Percentiles rank a stretch among this genome's conserved stretches.
Conservation (phyloP, 2,888 invertebrate species). For the Calliphora vomitoria region DNA sequence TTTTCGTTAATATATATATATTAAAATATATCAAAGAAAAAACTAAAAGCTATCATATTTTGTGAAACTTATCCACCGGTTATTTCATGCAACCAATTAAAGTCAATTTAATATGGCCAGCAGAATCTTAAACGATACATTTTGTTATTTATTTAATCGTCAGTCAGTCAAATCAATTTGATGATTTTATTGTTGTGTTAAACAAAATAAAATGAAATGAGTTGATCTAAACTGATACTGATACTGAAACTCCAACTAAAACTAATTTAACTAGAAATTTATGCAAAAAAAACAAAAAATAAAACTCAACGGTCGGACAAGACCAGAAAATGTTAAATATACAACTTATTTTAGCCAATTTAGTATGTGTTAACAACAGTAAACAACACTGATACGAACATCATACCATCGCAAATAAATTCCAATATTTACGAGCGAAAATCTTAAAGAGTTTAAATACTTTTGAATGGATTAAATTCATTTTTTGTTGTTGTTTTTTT, state of each 20-base stretch:
- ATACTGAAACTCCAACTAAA: neutral
- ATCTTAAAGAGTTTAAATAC: conserved; percentile 46
- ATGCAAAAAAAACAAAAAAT: conserved; percentile 44
- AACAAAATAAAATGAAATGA: conserved; percentile 10
- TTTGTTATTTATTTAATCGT: conserved; percentile 46
- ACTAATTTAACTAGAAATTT: conserved; percentile 52
- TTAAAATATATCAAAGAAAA: too few species aligned
- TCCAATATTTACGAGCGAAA: conserved; percentile 49
- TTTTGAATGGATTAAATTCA: conserved; percentile 35
- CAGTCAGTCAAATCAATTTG: conserved; percentile 53
- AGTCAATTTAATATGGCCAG: conserved; percentile 2
- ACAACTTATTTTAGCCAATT: conserved; percentile 59
- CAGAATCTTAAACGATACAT: conserved; percentile 22
- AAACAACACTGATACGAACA: conserved; percentile 22
- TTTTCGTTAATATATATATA: too few species aligned
- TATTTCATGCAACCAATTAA: conserved; percentile 28
- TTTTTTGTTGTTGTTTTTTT: neutral
- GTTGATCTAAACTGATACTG: conserved; percentile 3
- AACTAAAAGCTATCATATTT: neutral
- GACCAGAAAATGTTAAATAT: conserved; percentile 18
- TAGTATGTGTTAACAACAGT: conserved; percentile 65
- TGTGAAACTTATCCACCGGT: neutral
- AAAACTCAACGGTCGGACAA: neutral
- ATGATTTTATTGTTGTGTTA: conserved; percentile 39
- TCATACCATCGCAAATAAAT: conserved; percentile 56